Evolutionary conservation across 2,113 vertebrate species (phyloP), one percentile per base, ranked within the genome.

Genomic region (Pandion haliaetus): DNA sequence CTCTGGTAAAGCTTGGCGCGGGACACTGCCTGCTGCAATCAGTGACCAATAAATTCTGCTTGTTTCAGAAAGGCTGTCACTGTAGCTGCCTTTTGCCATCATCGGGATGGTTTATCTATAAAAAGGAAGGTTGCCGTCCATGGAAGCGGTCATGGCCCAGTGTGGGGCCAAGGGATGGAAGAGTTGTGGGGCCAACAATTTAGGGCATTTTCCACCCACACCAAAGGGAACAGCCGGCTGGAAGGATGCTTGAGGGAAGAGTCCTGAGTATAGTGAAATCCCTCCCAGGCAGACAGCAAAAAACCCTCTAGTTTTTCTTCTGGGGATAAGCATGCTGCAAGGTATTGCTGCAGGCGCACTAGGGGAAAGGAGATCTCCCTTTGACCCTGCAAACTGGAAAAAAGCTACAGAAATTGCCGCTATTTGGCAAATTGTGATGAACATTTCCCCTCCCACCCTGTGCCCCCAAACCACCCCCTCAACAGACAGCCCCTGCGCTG

Each of bases 1-100:
- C 42, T 66, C 45, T 65, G 55, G 61, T 13, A 73, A 91, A 95
- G 93, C 95, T 96, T 77, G 94, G 92, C 40, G 0, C 0, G 2
- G 72, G 84, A 83, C 70, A 2, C 76, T 77, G 73, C 55, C 80
- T 85, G 81, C 90, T 73, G 87, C 93, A 97, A 96, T 95, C 96
- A 81, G 92, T 78, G 92, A 84, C 84, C 77, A 45, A 5, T 7
- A 36, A 81, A 12, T 45, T 36, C 49, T 61, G 71, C 91, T 61
- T 32, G n/a, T 29, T 70, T 19, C 82, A 36, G 18, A 28, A 28
- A 3, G 31, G 36, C n/a, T 17, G 9, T 34, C 24, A 1, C 63
- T 38, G 40, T 5, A 50, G 67, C 44, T 63, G 66, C 38, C n/a
- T 55, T 20, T 26, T 23, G 23, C 18, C 13, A 3, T 34, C 1